Evolutionary conservation across 2,888 invertebrate species (phyloP), one percentile per base, ranked within the genome.

Genomic region (Amorpha juglandis): DNA sequence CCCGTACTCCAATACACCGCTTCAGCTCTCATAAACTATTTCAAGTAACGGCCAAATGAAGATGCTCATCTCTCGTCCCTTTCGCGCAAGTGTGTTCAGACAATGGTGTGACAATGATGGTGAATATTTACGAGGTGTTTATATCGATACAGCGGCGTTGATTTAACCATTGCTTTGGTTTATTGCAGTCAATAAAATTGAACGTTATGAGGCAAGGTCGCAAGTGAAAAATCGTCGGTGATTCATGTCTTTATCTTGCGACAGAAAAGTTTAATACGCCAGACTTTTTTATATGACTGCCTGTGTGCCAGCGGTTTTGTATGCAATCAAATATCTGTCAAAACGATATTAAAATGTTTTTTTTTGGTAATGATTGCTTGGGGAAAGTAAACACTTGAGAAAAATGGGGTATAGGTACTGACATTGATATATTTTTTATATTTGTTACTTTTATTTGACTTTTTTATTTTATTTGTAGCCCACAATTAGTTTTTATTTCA

Each of bases 141-240:
- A 89, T 86, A 90, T 90, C 90, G 90, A 91, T 91, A 91, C 87
- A 86, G 84, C 83, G 86, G 91, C 87, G 92, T 89, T 92, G 92
- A 92, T 92, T 90, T 91, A 92, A 92, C 89, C 91, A 93, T 91
- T 92, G 90, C 90, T 89, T 91, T 92, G 85, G 89, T 92, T 91
- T 92, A 93, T 93, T 90, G 90, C 89, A 91, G 89, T 90, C 92
- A 91, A 92, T 93, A 93, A 93, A 93, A 91, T 90, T 92, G 88
- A 91, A 88, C 87, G 91, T 91, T 94, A 93, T 91, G 91, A 93
- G 92, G 88, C 93, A 94, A 93, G 93, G 93, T 90, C 92, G 91
- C 82, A 82, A 83, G 86, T 87, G 90, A 90, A 90, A 90, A 87
- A 90, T 86, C 78, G 82, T 80, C 75, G 71, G 81, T 89, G 88